Percentiles rank a stretch among this genome's conserved stretches.
Evolutionary conservation across 2,888 invertebrate genomes (phyloP).

Genomic region (Gortyna flavago): DNA sequence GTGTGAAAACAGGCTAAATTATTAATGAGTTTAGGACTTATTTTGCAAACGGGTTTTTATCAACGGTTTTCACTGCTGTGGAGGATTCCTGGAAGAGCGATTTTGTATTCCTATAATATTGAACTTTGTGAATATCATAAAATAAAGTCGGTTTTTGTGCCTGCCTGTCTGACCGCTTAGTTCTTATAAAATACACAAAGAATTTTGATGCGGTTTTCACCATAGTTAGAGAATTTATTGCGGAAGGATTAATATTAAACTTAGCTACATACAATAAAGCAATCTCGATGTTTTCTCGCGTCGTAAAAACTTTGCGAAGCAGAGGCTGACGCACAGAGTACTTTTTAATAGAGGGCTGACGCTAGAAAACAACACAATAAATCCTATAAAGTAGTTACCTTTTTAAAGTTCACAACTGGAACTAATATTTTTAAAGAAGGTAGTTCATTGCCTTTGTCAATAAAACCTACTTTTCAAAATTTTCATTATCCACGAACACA

Average conservation of each 20-base stretch:
- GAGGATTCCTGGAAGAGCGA: background rate
- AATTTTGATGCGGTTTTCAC: background rate
- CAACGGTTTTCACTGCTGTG: background rate
- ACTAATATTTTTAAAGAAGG: background rate
- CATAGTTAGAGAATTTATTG: background rate
- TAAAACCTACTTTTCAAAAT: background rate
- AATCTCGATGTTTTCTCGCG: background rate
- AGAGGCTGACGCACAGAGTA: too few relatives aligned
- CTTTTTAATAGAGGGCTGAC: too few relatives aligned
- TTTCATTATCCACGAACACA: background rate
- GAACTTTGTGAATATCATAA: background rate
- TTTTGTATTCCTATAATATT: background rate
- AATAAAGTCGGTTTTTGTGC: background rate
- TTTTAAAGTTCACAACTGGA: background rate
- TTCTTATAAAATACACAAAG: too few relatives aligned
- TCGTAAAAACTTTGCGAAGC: background rate
- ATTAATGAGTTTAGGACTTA: constrained; percentile 36
- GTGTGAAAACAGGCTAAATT: constrained; percentile 35
- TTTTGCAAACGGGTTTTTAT: constrained; percentile 7
- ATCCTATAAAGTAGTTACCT: background rate
- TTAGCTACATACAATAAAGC: background rate
- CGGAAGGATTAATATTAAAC: background rate
- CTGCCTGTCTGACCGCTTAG: too few relatives aligned
- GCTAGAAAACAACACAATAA: too few relatives aligned
- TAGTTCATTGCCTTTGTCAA: background rate